Base-by-base conservation (phyloP, 2,888 invertebrate genomes). In the Mesorhabditis spiculigera region DNA sequence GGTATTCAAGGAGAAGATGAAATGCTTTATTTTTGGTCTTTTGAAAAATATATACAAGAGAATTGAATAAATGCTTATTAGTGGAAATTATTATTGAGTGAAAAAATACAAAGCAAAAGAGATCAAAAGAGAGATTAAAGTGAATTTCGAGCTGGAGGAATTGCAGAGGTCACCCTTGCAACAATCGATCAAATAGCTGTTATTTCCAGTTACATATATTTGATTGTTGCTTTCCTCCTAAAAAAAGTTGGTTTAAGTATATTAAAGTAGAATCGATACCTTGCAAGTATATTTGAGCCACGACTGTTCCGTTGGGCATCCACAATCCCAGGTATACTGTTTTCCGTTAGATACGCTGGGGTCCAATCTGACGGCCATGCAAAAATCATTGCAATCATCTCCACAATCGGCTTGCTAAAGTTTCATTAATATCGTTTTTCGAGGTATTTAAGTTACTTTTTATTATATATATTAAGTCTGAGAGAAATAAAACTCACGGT, bases 91-190 rank as follows among this genome's bases (percentile, higher is more conserved):
- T 28, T 28, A 28, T 28, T 28, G 28, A 28, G 28, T 28, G 28
- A 28, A 28, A 28, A 28, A 28, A 28, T 28, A 50, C n/a, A 50
- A n/a, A 50, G 58, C 8, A 50, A 50, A n/a, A 50, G 58, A 13
- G 58, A 28, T 28, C 28, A 28, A 28, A 28, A 50, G 58, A 50
- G 10, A 13, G 58, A 50, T 50, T 50, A 50, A 50, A n/a, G n/a
- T 13, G 58, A 50, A 50, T 50, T n/a, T n/a, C 0, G 58, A 50
- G n/a, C 10, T 13, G 10, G 58, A 10, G 2, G 58, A 13, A n/a
- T 50, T 50, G 58, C 58, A 50, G 10, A 50, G 58, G n/a, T 50
- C 58, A 50, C 58, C 58, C 58, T 10, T 50, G 58, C 58, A 50
- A 50, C 58, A 50, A 10, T 50, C 58, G 10, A 50, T 50, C 58